Evolutionary conservation across 2,888 invertebrate genomes (phyloP), one percentile per base, ranked within the genome.

Genomic region (Baronia brevicornis): DNA sequence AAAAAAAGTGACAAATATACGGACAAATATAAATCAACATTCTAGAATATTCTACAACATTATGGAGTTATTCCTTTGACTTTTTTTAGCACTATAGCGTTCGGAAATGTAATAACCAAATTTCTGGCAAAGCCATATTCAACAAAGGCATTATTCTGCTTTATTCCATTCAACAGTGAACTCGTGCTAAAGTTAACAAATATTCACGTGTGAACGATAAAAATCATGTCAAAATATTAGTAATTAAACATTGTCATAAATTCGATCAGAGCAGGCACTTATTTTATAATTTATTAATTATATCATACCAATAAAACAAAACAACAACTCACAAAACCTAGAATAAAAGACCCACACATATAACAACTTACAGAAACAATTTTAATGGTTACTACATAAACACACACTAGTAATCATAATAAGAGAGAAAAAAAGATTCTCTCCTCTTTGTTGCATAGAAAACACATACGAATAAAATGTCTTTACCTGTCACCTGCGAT

Each of bases 161-260:
- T 27, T 14, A 36, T 14, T 36, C 17, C 36, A 23, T 23, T 9
- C 6, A 18, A 14, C 41, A 36, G 39, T 41, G 19, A 40, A 35
- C 17, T 5, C 12, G 26, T 18, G 21, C 27, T 28, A 38, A 12
- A 15, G 21, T 28, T 42, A 37, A 32, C 32, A 37, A 36, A 24
- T 38, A 38, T 34, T 33, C 28, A 39, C 17, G 30, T 33, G 36
- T 31, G 22, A 37, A 40, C 28, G 21, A 36, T 14, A 35, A 36
- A 36, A 24, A 36, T 34, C 20, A 34, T 36, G 35, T 46, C 36
- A 42, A 39, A 39, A 44, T 42, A 41, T 44, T 29, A 42, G 25
- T 38, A 47, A 43, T 43, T 28, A 41, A 47, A 43, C 41, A 41
- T 41, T 36, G 38, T 38, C 43, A 41, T 60, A 64, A 63, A 65